Conservation (phyloP, 92 coral and sea anemone genomes). For the Parazoanthus swiftii region DNA sequence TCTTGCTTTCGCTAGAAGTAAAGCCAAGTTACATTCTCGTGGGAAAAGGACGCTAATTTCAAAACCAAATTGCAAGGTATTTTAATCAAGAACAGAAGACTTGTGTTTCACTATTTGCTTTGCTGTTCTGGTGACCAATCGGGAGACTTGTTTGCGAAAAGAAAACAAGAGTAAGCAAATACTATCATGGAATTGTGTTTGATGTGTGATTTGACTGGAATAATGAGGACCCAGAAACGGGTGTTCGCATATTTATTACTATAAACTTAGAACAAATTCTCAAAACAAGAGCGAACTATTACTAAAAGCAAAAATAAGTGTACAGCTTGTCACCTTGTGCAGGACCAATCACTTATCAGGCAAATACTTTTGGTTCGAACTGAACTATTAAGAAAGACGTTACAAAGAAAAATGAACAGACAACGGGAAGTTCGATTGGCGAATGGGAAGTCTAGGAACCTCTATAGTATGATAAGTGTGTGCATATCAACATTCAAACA, state of each 20-base stretch:
- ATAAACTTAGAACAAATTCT: background rate
- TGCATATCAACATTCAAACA: no score
- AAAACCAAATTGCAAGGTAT: background rate
- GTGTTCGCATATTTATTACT: background rate
- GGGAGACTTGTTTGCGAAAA: background rate
- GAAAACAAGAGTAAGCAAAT: constrained; percentile 26
- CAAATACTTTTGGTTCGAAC: background rate
- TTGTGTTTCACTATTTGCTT: constrained; percentile 34
- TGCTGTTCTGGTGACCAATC: constrained; percentile 38
- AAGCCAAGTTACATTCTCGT: background rate
- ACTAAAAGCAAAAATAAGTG: background rate
- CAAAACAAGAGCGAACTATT: background rate
- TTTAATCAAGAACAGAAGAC: background rate
- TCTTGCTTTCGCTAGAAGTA: background rate
- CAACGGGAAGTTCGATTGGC: background rate
- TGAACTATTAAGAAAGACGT: background rate
- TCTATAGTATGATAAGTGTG: no score
- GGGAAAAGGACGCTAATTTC: constrained; percentile 22
- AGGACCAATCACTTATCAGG: background rate
- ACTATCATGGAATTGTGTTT: background rate
- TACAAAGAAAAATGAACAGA: background rate
- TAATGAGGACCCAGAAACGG: background rate
- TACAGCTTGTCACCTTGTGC: background rate
- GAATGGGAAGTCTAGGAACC: no score
- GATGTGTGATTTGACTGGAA: background rate